Evolutionary conservation across 2,113 vertebrate species (phyloP).

Genomic region (Toxotes chatareus): DNA sequence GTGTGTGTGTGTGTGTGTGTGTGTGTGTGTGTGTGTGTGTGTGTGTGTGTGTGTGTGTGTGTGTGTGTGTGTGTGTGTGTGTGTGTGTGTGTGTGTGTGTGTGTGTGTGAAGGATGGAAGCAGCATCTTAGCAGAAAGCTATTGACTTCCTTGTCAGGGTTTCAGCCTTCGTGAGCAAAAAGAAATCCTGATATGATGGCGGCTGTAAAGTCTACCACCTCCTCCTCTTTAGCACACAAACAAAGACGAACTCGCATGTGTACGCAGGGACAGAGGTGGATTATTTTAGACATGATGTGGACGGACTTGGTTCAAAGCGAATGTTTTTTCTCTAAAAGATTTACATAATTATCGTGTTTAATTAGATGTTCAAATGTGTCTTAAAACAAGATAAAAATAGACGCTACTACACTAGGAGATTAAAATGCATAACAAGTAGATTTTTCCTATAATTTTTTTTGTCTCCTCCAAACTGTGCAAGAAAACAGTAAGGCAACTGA

Average conservation of each 20-base stretch:
- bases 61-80: too few relatives aligned
- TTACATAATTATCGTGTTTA: background rate
- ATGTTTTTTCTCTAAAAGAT: background rate
- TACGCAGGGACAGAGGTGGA: background rate
- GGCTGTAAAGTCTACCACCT: slow-evolving; percentile 21
- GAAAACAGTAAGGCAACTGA: slow-evolving; percentile 8
- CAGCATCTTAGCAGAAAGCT: slow-evolving; percentile 47
- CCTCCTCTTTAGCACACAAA: slow-evolving; percentile 24
- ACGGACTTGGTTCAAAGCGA: background rate
- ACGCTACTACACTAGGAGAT: background rate
- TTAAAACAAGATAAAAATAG: slow-evolving; percentile 8
- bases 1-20: too few relatives aligned
- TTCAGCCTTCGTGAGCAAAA: slow-evolving; percentile 31
- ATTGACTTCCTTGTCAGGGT: slow-evolving; percentile 38
- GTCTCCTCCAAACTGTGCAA: background rate
- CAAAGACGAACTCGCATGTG: background rate
- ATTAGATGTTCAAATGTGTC: background rate
- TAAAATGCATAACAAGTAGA: background rate
- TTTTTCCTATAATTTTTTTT: background rate
- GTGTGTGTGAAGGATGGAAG: slow-evolving; percentile 4
- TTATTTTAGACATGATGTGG: background rate
- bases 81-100: too few relatives aligned
- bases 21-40: too few relatives aligned
- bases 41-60: too few relatives aligned
- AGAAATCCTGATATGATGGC: slow-evolving; percentile 34